phyloP scores from a whole-genome alignment of 1,140 invertebrate genomes.

The Scylla paramamosain region DNA sequence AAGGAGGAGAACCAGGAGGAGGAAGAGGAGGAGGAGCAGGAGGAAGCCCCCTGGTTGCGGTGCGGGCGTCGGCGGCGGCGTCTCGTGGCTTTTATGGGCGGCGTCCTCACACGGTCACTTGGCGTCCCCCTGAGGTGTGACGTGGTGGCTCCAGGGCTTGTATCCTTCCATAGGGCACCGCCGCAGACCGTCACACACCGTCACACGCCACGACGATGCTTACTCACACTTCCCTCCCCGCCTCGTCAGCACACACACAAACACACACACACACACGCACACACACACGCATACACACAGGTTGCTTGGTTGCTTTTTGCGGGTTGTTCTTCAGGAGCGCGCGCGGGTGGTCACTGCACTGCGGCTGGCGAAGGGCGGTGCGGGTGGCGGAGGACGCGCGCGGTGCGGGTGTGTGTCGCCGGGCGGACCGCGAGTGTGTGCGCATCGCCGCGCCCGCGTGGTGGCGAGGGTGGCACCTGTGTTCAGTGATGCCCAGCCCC shows the following conservation, averaged over 20 bases:
- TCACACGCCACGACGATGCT: no score
- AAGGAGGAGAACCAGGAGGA: background rate
- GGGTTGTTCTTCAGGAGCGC: background rate
- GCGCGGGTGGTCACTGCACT: background rate
- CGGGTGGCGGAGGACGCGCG: background rate
- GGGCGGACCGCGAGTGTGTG: background rate
- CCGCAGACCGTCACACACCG: no score
- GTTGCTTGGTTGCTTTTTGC: background rate
- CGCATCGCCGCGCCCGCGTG: background rate
- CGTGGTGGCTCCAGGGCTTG: background rate
- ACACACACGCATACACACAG: background rate
- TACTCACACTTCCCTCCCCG: no score
- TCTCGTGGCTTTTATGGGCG: background rate
- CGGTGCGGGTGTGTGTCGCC: background rate
- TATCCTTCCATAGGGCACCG: background rate
- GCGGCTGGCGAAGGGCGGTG: background rate
- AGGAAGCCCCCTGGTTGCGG: constrained; percentile 8
- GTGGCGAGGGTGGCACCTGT: constrained; percentile 12
- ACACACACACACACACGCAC: background rate
- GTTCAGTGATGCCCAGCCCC: background rate
- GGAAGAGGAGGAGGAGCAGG: background rate
- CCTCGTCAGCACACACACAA: background rate
- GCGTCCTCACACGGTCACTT: background rate
- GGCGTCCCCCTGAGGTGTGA: background rate
- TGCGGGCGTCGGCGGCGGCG: background rate